A percentile compares a stretch with the other conserved stretches of the same genome.
Evolutionary conservation across 1,140 invertebrate genomes (phyloP).

Genomic region (Drosophila cardini): DNA sequence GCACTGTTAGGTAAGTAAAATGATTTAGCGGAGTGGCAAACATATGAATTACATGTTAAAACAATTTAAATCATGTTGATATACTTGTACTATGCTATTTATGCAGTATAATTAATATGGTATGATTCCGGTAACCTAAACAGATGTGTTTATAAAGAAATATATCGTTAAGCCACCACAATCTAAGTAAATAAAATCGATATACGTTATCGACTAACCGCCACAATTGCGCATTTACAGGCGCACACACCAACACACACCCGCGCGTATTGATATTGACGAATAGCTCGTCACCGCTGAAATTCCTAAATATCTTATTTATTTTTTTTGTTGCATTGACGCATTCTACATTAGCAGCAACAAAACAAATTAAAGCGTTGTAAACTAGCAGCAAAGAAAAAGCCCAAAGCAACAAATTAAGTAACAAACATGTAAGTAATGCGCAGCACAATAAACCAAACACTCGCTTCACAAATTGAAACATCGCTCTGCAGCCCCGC

Average conservation of each 20-base stretch:
- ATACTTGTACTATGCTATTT: no score
- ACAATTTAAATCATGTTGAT: no score
- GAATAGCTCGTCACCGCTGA: slow-evolving; percentile 38
- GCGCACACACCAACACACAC: slow-evolving; percentile 7
- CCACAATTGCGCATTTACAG: slow-evolving; percentile 15
- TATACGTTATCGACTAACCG: not conserved
- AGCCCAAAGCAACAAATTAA: slow-evolving; percentile 16
- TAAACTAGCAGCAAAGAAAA: slow-evolving; percentile 7
- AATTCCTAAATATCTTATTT: slow-evolving; percentile 46
- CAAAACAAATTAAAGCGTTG: not conserved
- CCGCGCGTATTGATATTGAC: slow-evolving; percentile 20
- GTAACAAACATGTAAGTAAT: slow-evolving; percentile 55
- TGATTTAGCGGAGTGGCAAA: no score
- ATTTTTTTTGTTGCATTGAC: slow-evolving; percentile 43
- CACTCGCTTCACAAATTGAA: slow-evolving; percentile 4
- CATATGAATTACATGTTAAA: no score
- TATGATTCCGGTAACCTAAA: no score
- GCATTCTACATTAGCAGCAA: not conserved
- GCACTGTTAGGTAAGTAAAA: no score
- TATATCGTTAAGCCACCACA: no score
- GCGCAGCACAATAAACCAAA: slow-evolving; percentile 24
- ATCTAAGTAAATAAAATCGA: not conserved
- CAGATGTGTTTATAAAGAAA: no score
- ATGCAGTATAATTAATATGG: no score
- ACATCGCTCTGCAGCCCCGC: slow-evolving; percentile 10